Conservation (phyloP, 2,888 invertebrate genomes). For the Omphaloscelis lunosa region DNA sequence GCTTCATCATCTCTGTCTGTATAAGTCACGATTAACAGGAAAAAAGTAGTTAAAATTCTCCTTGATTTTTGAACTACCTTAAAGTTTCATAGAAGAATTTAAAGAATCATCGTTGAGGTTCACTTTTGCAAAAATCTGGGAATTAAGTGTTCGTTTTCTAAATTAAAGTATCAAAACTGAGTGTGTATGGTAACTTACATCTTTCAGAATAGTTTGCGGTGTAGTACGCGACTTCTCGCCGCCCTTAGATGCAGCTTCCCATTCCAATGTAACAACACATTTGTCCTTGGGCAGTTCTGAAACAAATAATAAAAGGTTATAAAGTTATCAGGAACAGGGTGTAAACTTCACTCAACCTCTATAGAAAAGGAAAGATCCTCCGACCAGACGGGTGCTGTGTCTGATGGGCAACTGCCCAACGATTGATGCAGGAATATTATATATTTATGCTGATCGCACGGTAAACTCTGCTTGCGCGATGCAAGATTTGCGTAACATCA, state of each 20-base stretch:
- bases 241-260: constrained; percentile 89
- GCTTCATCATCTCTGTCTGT: no score
- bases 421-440: no score
- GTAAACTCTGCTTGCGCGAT: no score
- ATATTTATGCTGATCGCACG: no score
- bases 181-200: constrained; percentile 78
- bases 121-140: not conserved
- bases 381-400: no score
- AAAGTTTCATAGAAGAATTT: not conserved
- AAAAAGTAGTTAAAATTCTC: no score
- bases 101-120: not conserved
- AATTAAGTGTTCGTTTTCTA: not conserved
- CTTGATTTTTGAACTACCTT: not conserved
- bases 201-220: constrained; percentile 89
- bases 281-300: constrained; percentile 92
- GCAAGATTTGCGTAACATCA: no score
- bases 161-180: not conserved
- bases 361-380: no score
- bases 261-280: constrained; percentile 91
- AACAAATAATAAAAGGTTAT: constrained; percentile 38
- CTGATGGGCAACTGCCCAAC: no score
- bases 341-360: no score
- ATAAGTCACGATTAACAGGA: no score
- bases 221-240: constrained; percentile 87
- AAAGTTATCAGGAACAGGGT: no score